Conservation (phyloP, 2,797 vertebrate species). For the Sylvilagus floridanus region DNA sequence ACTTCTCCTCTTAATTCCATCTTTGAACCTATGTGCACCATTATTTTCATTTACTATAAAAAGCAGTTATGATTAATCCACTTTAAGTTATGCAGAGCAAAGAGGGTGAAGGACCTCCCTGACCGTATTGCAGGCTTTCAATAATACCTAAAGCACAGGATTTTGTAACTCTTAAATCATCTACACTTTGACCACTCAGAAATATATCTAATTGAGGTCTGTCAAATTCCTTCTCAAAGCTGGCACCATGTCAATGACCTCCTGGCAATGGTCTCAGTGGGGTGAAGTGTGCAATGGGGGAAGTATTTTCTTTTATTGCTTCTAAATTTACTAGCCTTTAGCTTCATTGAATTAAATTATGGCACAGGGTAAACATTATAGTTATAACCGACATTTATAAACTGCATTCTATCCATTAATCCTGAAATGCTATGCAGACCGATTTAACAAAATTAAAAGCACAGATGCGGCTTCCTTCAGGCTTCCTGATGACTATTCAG, state of each 20-base stretch:
- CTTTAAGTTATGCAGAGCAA: background rate
- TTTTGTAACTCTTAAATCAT: constrained; percentile 71
- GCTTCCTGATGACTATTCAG: background rate
- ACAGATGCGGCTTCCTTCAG: constrained; percentile 38
- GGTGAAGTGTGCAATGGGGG: constrained; percentile 70
- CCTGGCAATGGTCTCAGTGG: constrained; percentile 65
- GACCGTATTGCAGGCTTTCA: constrained; percentile 9
- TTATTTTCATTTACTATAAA: background rate
- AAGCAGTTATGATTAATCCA: background rate
- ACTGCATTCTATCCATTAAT: constrained; percentile 77
- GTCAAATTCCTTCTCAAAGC: constrained; percentile 60
- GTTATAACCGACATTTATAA: constrained; percentile 80
- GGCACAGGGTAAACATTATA: constrained; percentile 74
- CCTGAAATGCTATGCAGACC: constrained; percentile 69
- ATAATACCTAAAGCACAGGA: constrained; percentile 45
- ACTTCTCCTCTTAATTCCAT: background rate
- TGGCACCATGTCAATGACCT: constrained; percentile 75
- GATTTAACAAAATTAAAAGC: constrained; percentile 78
- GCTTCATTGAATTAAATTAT: constrained; percentile 80
- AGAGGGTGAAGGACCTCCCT: background rate
- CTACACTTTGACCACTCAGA: background rate
- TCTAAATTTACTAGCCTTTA: constrained; percentile 84
- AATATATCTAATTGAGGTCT: constrained; percentile 59
- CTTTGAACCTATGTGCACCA: background rate
- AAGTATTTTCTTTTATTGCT: constrained; percentile 79